Conservation (phyloP, 2,888 invertebrate species). For the Eueremaeus valkanovi region DNA sequence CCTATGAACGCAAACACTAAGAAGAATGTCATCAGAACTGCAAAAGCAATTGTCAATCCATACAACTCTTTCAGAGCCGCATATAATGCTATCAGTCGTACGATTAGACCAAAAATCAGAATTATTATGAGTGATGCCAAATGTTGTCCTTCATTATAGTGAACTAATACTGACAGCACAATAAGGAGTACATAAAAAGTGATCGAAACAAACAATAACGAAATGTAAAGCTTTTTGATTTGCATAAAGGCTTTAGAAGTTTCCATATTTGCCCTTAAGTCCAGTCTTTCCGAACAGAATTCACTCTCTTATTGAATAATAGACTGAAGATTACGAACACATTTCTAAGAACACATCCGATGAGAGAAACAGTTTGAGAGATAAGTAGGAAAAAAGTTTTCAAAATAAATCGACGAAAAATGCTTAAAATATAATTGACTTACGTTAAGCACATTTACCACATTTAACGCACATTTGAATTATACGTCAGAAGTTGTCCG, state of each 20-base stretch:
- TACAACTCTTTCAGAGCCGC: background rate
- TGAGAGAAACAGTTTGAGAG: too few relatives aligned
- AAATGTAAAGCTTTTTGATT: conserved; percentile 14
- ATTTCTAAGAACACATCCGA: too few relatives aligned
- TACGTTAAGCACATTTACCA: background rate
- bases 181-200: conserved; percentile 7
- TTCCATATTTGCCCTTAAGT: background rate
- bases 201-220: background rate
- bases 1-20: background rate
- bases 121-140: background rate
- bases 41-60: conserved; percentile 1
- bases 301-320: background rate
- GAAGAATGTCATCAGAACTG: background rate
- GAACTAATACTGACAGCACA: background rate
- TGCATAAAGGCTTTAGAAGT: conserved; percentile 2
- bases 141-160: background rate
- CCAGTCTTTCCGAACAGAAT: background rate
- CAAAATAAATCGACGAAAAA: background rate
- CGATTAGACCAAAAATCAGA: background rate
- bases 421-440: background rate
- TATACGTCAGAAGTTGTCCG: background rate
- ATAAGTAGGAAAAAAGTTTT: background rate
- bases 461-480: too few relatives aligned
- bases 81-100: conserved; percentile 3
- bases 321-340: too few relatives aligned